A percentile compares a stretch with the other conserved stretches of the same genome.
Conservation (phyloP, 2,113 vertebrate genomes). For the Tonatia bakeri region DNA sequence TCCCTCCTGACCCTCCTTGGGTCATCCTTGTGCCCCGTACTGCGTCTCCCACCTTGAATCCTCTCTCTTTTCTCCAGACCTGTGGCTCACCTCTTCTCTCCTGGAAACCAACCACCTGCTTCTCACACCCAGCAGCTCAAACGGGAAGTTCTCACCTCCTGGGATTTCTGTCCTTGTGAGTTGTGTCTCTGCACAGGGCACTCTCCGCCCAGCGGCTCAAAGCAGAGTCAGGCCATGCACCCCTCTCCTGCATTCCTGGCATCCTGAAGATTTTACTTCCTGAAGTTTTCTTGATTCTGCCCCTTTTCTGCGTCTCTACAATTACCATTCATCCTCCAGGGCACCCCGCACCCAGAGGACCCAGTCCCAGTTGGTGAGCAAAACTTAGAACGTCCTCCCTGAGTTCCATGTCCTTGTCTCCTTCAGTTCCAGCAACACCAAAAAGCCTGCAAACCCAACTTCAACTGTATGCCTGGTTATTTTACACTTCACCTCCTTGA, state of each 20-base stretch:
- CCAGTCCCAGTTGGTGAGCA: background rate
- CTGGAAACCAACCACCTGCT: fast-evolving
- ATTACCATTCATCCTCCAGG: background rate
- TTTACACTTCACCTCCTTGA: background rate
- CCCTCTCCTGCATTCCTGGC: background rate
- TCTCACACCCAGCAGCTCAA: background rate
- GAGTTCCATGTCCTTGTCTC: background rate
- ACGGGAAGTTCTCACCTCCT: fast-evolving
- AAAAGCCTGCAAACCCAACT: too few species aligned
- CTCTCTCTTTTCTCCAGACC: background rate
- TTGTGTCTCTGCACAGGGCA: background rate
- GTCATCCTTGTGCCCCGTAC: background rate
- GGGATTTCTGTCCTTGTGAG: background rate
- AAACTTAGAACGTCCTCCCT: background rate
- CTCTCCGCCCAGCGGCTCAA: background rate
- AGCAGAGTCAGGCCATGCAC: fast-evolving
- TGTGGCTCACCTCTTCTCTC: background rate
- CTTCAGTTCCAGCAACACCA: background rate
- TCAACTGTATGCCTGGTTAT: fast-evolving
- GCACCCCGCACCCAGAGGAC: background rate
- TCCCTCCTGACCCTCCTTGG: too few species aligned
- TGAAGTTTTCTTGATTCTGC: too few species aligned
- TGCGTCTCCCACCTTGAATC: background rate
- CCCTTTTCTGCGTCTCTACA: background rate
- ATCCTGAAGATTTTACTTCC: background rate